Base-by-base conservation (phyloP, 2,888 invertebrate genomes). In the Malthinus seriepunctatus region DNA sequence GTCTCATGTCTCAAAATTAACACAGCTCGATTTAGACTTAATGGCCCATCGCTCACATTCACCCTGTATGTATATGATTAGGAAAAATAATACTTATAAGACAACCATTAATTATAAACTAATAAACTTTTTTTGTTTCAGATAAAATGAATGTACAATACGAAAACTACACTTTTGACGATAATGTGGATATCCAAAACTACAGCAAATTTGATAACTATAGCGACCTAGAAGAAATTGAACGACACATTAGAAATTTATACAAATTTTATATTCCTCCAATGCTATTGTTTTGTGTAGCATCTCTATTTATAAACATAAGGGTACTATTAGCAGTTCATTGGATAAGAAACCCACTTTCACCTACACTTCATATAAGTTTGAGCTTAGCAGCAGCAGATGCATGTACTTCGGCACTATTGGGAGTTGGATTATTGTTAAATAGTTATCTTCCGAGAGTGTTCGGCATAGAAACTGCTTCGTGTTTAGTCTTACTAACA, bases 371-470 rank as follows among this genome's bases (percentile, higher is more conserved):
- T n/a, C 80, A 82, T 65, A 82, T 86, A 53, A 84, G 83, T 63
- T 71, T 86, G 11, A 85, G 85, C 64, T 72, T 86, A 45, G 84
- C 85, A 3, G 81, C 81, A 1, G 85, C 86, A 0, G 85, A 86
- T 69, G 82, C 83, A 0, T 80, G 81, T 63, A 82, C 84, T 7
- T 83, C 85, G 2, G 69, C 80, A 15, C 73, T 83, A 38, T 73
- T 84, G 37, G 85, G 83, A 1, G 64, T 80, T 1, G 82, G 83
- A 4, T 71, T 86, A 8, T 71, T 84, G 48, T 71, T 84, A 65
- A 85, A 86, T 73, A 82, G 82, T 64, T 78, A 81, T 35, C 72
- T 85, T 33, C 82, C 82, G 0, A 69, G 67, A 12, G 79, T 72
- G n/a, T 62, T 57, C n/a, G 58, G 53, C 32, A 65, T 71, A 33